These are phyloP conservation scores for Globodera rostochiensis DNA, from an alignment of 1,140 invertebrate genomes.

Conservation along the genomic window DNA sequence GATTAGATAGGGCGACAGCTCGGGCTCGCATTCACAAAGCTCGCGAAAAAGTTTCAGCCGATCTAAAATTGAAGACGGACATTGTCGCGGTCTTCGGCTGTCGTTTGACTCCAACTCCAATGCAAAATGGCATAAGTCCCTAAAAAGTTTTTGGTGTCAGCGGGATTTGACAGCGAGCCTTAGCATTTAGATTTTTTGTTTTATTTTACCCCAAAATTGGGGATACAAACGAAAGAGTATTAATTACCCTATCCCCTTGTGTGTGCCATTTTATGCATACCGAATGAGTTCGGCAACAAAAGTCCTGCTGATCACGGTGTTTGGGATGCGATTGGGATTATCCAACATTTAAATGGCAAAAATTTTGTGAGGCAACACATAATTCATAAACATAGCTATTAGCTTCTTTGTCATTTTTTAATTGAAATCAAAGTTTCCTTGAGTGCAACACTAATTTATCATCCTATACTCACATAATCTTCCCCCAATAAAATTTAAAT, in stretches of 20 bases:
- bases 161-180: neutral
- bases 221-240: neutral
- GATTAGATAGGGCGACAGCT: neutral
- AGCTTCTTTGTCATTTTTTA: too few species aligned
- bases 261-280: neutral
- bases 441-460: too few species aligned
- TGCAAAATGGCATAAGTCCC: neutral
- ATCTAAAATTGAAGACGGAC: neutral
- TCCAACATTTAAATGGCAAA: neutral
- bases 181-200: neutral
- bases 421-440: too few species aligned
- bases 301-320: conserved; percentile 3
- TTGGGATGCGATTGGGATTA: neutral
- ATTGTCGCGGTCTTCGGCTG: neutral
- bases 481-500: too few species aligned
- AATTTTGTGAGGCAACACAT: too few species aligned
- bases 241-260: neutral
- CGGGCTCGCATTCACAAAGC: conserved; percentile 5
- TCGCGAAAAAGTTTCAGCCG: neutral
- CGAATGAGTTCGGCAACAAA: conserved; percentile 3
- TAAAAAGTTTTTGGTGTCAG: neutral
- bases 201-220: neutral
- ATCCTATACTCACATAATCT: too few species aligned
- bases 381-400: too few species aligned
- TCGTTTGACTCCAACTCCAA: neutral